phyloP scores from a whole-genome alignment of 2,113 vertebrate genomes.

The Himantopus leucocephalus region DNA sequence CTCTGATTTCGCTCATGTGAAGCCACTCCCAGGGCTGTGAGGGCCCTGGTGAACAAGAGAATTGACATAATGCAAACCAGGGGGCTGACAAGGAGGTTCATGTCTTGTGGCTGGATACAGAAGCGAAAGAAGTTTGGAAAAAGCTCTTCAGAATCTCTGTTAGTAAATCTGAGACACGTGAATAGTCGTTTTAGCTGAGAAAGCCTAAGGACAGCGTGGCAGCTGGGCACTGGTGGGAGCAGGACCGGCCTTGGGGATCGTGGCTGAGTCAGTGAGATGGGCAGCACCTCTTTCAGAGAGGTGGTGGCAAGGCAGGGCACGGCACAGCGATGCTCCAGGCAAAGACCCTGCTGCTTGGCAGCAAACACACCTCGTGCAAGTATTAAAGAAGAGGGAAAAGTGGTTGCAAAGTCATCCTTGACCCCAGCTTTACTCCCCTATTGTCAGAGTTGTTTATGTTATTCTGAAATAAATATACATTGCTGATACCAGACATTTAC shows the following conservation, averaged over 20 bases:
- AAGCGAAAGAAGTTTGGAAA: neutral
- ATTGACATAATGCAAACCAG: rapidly evolving
- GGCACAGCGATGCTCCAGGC: neutral
- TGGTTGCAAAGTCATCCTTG: neutral
- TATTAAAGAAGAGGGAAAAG: neutral
- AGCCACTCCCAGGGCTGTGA: neutral
- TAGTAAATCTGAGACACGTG: neutral
- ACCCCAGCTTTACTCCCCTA: rapidly evolving
- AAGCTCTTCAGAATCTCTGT: neutral
- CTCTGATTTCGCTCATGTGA: neutral
- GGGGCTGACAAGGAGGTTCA: neutral
- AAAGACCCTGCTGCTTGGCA: neutral
- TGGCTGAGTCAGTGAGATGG: neutral
- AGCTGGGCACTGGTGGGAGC: neutral
- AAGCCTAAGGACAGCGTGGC: rapidly evolving
- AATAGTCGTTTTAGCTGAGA: neutral
- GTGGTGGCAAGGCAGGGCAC: neutral
- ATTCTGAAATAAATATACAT: rapidly evolving
- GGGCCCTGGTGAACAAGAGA: rapidly evolving
- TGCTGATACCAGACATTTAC: neutral
- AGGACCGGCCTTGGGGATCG: rapidly evolving
- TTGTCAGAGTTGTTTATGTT: neutral
- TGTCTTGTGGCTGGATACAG: neutral
- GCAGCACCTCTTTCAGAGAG: neutral
- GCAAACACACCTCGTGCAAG: neutral